Conservation (phyloP, 2,888 invertebrate species). For the Melitaea athalia region DNA sequence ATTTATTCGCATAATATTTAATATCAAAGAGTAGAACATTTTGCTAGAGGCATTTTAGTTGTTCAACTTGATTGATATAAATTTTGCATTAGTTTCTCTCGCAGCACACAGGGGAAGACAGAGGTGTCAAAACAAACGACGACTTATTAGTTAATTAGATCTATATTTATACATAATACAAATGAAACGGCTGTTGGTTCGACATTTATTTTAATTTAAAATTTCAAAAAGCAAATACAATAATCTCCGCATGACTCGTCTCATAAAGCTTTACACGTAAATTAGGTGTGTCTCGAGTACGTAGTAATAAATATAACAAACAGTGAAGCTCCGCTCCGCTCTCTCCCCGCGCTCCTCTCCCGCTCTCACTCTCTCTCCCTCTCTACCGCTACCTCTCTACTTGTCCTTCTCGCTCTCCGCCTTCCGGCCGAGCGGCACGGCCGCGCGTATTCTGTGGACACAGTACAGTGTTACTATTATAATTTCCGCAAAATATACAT, state of each 20-base stretch:
- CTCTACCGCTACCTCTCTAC: conserved; percentile 75
- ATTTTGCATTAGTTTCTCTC: too few relatives aligned
- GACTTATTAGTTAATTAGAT: too few relatives aligned
- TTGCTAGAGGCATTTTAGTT: too few relatives aligned
- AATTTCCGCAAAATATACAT: too few relatives aligned
- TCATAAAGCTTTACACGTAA: conserved; percentile 82
- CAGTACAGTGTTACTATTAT: too few relatives aligned
- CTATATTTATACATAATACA: conserved; percentile 15
- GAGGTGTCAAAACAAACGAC: too few relatives aligned
- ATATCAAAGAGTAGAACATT: too few relatives aligned
- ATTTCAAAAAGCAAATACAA: conserved; percentile 82
- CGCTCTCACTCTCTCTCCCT: conserved; percentile 23
- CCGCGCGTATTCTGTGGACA: conserved; percentile 89
- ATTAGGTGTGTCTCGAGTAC: conserved; percentile 67
- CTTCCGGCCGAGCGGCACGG: conserved; percentile 94
- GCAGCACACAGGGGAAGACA: too few relatives aligned
- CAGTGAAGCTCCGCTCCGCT: conserved; percentile 65
- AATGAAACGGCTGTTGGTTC: conserved; percentile 60
- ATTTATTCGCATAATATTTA: too few relatives aligned
- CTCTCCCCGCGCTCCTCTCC: too few relatives aligned
- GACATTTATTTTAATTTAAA: conserved; percentile 81
- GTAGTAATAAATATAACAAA: conserved; percentile 80
- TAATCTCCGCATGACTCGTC: conserved; percentile 80
- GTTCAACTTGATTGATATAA: too few relatives aligned
- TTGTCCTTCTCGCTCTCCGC: conserved; percentile 92